Evolutionary conservation across 1,140 invertebrate genomes (phyloP).

Genomic region (Ips typographus): DNA sequence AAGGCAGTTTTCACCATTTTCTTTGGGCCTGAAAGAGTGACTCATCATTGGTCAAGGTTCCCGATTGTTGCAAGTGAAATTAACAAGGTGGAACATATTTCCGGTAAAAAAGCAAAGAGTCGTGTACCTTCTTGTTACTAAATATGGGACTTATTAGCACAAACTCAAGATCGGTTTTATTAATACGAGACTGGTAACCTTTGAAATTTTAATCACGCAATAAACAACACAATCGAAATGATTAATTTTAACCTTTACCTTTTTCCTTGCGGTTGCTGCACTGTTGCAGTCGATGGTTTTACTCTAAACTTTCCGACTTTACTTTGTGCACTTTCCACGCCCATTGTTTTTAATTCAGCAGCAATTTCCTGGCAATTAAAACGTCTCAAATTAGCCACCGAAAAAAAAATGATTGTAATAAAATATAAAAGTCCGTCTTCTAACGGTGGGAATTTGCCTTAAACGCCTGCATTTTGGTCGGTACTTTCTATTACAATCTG

Average conservation of each 20-base stretch:
- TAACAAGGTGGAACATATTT: not conserved
- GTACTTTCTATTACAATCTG: slow-evolving; percentile 4
- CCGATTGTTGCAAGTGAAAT: slow-evolving; percentile 1
- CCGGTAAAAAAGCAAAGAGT: slow-evolving; percentile 3
- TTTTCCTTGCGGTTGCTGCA: not conserved
- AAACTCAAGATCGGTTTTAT: not conserved
- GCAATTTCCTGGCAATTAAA: slow-evolving; percentile 1
- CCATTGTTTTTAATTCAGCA: slow-evolving; percentile 3
- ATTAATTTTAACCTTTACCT: slow-evolving; percentile 13
- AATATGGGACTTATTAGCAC: not conserved
- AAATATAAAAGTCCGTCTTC: slow-evolving; percentile 4
- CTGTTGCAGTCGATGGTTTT: not conserved
- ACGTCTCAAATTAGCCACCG: not conserved
- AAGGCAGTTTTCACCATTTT: too few relatives aligned
- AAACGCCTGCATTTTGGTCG: not conserved
- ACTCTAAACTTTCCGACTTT: not conserved
- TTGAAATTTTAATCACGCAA: slow-evolving; percentile 8
- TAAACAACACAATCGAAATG: not conserved
- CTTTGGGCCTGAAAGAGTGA: not conserved
- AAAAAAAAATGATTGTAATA: slow-evolving; percentile 3
- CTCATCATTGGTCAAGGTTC: not conserved
- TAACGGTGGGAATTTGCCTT: slow-evolving; percentile 1
- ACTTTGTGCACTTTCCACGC: not conserved
- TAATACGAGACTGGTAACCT: not conserved
- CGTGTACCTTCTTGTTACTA: not conserved